phyloP scores from a whole-genome alignment of 2,888 invertebrate species.

The Carabus problematicus region DNA sequence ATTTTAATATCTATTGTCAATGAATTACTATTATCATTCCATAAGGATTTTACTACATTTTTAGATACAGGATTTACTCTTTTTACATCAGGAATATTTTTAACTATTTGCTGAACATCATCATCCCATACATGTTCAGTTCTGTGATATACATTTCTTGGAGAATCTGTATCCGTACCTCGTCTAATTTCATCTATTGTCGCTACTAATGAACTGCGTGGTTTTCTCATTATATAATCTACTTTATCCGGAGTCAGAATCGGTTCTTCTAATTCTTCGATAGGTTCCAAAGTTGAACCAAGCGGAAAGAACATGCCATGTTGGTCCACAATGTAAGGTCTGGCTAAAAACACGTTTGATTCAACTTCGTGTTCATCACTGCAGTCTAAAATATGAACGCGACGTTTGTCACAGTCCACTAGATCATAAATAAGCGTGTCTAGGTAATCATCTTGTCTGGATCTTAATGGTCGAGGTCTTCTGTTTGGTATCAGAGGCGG shows the following conservation, averaged over 20 bases:
- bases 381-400: constrained; percentile 43
- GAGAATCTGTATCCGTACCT: constrained; percentile 65
- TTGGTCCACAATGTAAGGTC: constrained; percentile 64
- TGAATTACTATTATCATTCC: constrained; percentile 29
- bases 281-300: constrained; percentile 61
- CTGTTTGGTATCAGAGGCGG: constrained; percentile 52
- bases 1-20: constrained; percentile 28
- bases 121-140: constrained; percentile 63
- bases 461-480: constrained; percentile 53
- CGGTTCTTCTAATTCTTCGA: constrained; percentile 66
- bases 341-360: constrained; percentile 62
- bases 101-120: constrained; percentile 20
- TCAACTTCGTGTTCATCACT: constrained; percentile 46
- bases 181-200: constrained; percentile 70
- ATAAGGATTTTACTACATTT: constrained; percentile 32
- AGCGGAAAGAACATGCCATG: constrained; percentile 63
- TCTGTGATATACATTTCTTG: constrained; percentile 65
- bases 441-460: constrained; percentile 61
- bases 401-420: constrained; percentile 53
- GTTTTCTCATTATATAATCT: constrained; percentile 28
- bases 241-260: constrained; percentile 45
- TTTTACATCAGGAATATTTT: constrained; percentile 18
- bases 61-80: constrained; percentile 52
- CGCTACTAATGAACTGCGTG: constrained; percentile 65
- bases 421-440: constrained; percentile 62